Percentiles rank a stretch among this genome's conserved stretches.
phyloP scores from a whole-genome alignment of 2,113 vertebrate species.

The Corvus moneduloides region DNA sequence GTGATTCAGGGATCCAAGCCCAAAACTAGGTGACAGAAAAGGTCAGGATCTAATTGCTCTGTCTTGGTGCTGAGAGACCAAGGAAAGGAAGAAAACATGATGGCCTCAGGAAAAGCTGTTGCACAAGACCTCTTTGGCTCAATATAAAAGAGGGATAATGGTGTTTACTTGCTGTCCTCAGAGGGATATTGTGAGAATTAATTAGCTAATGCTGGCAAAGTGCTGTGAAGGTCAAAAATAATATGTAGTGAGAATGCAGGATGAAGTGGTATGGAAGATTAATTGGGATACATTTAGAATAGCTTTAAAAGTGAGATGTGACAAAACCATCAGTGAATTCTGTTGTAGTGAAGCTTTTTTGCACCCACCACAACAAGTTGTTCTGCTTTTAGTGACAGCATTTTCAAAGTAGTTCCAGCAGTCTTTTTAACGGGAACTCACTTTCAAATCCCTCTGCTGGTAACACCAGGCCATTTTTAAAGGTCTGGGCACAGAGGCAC shows the following conservation, averaged over 20 bases:
- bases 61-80: background rate
- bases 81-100: background rate
- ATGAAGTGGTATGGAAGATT: background rate
- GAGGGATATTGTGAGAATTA: background rate
- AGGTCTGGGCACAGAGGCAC: background rate
- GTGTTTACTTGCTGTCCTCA: background rate
- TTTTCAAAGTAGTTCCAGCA: background rate
- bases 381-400: background rate
- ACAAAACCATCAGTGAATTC: background rate
- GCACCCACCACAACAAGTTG: background rate
- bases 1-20: background rate
- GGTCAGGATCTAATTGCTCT: conserved; percentile 21
- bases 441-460: background rate
- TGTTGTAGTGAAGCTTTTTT: background rate
- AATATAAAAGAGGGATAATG: background rate
- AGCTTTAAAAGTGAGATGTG: background rate
- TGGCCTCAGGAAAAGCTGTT: background rate
- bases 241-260: background rate
- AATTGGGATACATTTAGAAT: background rate
- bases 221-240: conserved; percentile 12
- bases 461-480: background rate
- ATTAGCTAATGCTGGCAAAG: background rate
- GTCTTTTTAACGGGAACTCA: background rate
- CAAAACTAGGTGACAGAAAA: background rate
- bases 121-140: background rate